These are phyloP conservation scores for Spodoptera littoralis DNA, from an alignment of 2,888 invertebrate species.

Conservation along the genomic window DNA sequence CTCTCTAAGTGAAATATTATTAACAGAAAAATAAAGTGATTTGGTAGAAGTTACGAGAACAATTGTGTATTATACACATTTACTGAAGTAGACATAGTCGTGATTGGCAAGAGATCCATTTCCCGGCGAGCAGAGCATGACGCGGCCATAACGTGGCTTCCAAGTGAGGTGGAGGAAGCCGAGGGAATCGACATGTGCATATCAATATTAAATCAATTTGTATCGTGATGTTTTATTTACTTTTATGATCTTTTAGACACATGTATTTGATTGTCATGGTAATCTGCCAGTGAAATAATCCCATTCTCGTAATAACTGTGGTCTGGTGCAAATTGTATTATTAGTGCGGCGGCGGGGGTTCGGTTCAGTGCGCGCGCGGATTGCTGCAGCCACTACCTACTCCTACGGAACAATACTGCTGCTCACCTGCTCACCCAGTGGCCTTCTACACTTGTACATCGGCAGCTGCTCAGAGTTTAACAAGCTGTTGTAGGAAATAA, in stretches of 20 bases:
- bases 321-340: conserved; percentile 29
- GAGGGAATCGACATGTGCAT: conserved; percentile 31
- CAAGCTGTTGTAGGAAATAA: too few relatives aligned
- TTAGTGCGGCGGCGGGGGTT: conserved; percentile 1
- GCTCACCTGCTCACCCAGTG: too few relatives aligned
- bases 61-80: too few relatives aligned
- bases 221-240: conserved; percentile 40
- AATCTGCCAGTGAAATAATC: conserved; percentile 44
- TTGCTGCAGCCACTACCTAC: too few relatives aligned
- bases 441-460: too few relatives aligned
- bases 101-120: not conserved
- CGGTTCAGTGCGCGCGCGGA: not conserved
- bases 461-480: too few relatives aligned
- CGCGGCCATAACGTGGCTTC: conserved; percentile 7
- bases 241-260: conserved; percentile 40
- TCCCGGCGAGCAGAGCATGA: conserved; percentile 8
- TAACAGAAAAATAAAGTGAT: too few relatives aligned
- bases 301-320: conserved; percentile 30
- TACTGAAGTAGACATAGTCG: too few relatives aligned
- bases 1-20: too few relatives aligned
- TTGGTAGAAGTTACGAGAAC: too few relatives aligned
- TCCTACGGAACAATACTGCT: too few relatives aligned
- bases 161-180: conserved; percentile 27
- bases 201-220: conserved; percentile 46
- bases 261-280: conserved; percentile 44